A percentile compares a stretch with the other conserved stretches of the same genome.
These are phyloP conservation scores for Coccyzus lansbergi DNA, from an alignment of 2,797 vertebrate species.

Conservation along the genomic window DNA sequence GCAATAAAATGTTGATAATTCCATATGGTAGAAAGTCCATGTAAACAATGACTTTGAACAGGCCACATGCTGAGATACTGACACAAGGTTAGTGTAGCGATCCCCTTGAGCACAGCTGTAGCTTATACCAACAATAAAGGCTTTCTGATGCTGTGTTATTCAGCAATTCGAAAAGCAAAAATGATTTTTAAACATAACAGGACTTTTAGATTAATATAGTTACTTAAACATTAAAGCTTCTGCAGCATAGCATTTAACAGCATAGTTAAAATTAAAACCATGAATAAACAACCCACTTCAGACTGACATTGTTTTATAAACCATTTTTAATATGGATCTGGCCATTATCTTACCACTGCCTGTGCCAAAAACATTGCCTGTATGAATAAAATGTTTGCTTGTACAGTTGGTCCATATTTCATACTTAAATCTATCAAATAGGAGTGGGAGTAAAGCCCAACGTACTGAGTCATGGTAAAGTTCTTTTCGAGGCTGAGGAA, in stretches of 20 bases:
- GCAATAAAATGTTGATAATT: slow-evolving; percentile 30
- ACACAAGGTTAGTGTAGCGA: slow-evolving; percentile 12
- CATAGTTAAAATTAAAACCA: slow-evolving; percentile 39
- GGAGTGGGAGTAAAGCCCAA: neutral
- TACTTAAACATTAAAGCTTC: slow-evolving; percentile 35
- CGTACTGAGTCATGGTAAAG: slow-evolving; percentile 24
- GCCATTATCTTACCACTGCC: neutral
- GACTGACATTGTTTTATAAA: neutral
- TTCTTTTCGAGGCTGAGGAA: slow-evolving; percentile 26
- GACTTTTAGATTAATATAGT: slow-evolving; percentile 17
- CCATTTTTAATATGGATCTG: neutral
- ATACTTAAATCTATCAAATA: neutral
- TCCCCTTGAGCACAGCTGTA: slow-evolving; percentile 27
- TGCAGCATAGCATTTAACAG: neutral
- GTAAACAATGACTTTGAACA: slow-evolving; percentile 52
- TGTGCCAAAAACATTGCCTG: neutral
- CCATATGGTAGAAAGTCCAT: slow-evolving; percentile 24
- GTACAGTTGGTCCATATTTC: neutral
- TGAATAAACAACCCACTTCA: neutral
- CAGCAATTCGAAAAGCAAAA: slow-evolving; percentile 27
- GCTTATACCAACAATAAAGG: slow-evolving; percentile 29
- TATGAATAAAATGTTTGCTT: neutral
- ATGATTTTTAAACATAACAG: slow-evolving; percentile 40
- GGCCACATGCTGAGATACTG: slow-evolving; percentile 26
- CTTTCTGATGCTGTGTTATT: neutral